Percentiles rank a stretch among this genome's conserved stretches.
Conservation (phyloP, 37 sponge, comb jelly and placozoan species). For the Aphrocallistes beatrix region DNA sequence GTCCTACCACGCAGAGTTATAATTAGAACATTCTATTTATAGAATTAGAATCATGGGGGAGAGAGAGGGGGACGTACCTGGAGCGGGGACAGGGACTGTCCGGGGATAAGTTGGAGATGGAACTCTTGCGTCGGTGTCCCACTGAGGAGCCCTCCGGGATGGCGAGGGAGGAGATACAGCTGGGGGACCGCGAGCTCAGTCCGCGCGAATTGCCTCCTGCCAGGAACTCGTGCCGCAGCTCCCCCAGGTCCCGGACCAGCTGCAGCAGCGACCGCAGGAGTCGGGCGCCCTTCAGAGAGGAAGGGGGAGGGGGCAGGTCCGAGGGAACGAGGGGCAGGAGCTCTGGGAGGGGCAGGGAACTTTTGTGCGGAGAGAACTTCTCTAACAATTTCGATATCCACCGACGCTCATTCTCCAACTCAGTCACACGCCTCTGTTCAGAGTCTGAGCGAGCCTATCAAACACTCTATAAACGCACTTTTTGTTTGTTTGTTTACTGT, state of each 20-base stretch:
- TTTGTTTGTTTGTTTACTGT: not conserved
- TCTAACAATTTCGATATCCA: not conserved
- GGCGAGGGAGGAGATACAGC: not conserved
- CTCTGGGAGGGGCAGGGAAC: not conserved
- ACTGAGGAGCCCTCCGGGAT: not conserved
- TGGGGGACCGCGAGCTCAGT: not conserved
- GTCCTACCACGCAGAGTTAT: not conserved
- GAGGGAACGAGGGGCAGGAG: not conserved
- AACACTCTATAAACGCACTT: not conserved
- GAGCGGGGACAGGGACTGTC: not conserved
- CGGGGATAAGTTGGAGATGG: too few species aligned
- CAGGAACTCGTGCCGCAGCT: slow-evolving; percentile 1
- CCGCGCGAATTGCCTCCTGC: not conserved
- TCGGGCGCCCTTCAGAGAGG: not conserved
- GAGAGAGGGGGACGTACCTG: too few species aligned
- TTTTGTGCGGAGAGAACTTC: not conserved
- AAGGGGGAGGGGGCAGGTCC: not conserved
- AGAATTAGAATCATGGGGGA: too few species aligned
- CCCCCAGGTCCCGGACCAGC: not conserved
- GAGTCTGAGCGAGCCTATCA: not conserved
- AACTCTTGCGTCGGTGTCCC: not conserved
- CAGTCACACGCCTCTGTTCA: not conserved
- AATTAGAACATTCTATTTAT: not conserved
- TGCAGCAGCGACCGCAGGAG: not conserved
- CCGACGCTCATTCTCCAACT: not conserved